These are phyloP conservation scores for Coregonus sp. DNA, from an alignment of 2,797 vertebrate genomes.

Conservation along the genomic window DNA sequence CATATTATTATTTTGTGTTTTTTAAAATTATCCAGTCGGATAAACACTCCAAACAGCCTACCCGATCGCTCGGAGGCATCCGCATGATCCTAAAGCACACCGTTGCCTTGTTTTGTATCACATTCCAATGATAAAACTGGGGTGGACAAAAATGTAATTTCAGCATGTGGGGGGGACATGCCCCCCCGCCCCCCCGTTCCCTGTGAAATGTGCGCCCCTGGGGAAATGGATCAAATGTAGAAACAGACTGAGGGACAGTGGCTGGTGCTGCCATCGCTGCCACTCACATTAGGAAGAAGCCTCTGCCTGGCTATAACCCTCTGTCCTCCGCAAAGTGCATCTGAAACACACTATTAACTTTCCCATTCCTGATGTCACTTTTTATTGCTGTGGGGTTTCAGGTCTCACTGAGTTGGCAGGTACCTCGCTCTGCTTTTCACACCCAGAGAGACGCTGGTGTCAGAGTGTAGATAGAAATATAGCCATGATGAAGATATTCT, in stretches of 20 bases:
- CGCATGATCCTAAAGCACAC: too few relatives aligned
- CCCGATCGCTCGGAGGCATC: too few relatives aligned
- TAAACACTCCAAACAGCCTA: too few relatives aligned
- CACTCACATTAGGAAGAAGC: conserved; percentile 66
- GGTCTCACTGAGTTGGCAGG: conserved; percentile 65
- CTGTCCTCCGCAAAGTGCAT: conserved; percentile 67
- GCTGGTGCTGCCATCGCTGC: conserved; percentile 41
- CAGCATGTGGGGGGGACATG: too few relatives aligned
- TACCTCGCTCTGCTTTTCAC: conserved; percentile 19
- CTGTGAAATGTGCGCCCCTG: too few relatives aligned
- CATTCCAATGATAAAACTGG: too few relatives aligned
- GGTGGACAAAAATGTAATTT: too few relatives aligned
- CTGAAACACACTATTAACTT: conserved; percentile 76
- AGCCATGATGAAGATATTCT: conserved; percentile 69
- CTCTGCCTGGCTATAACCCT: conserved; percentile 30
- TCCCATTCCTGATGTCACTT: conserved; percentile 72
- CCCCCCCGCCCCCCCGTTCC: too few relatives aligned
- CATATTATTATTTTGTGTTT: neutral
- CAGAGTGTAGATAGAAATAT: conserved; percentile 64
- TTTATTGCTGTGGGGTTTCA: conserved; percentile 68
- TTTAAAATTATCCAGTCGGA: too few relatives aligned
- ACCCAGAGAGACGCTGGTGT: conserved; percentile 63
- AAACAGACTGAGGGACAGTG: conserved; percentile 4
- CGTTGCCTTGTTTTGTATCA: too few relatives aligned
- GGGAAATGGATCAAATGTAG: conserved; percentile 17